Percentiles rank a stretch among this genome's conserved stretches.
phyloP scores from a whole-genome alignment of 2,888 invertebrate species.

The Pachymerium ferrugineum region DNA sequence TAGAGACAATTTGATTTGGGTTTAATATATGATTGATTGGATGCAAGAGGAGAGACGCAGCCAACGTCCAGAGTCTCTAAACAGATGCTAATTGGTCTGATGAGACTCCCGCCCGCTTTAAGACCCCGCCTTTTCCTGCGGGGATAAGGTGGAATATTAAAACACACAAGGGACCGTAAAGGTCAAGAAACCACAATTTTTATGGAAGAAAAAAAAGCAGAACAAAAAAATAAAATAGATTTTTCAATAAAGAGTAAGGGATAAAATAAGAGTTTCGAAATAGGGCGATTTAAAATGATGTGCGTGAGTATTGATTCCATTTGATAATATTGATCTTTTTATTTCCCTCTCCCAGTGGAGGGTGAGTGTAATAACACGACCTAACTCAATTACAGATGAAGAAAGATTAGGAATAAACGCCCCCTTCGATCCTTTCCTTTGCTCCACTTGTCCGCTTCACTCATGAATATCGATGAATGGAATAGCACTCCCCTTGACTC shows the following conservation, averaged over 20 bases:
- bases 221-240: background rate
- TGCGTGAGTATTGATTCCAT: background rate
- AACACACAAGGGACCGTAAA: too few species aligned
- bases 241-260: background rate
- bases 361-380: slow-evolving; percentile 32
- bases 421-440: background rate
- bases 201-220: background rate
- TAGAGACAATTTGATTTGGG: background rate
- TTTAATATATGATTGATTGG: slow-evolving; percentile 32
- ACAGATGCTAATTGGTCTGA: slow-evolving; percentile 30
- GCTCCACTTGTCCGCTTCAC: background rate
- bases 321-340: background rate
- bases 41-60: background rate
- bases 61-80: background rate
- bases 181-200: background rate
- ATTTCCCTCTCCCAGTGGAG: background rate
- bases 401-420: slow-evolving; percentile 31
- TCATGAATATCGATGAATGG: background rate
- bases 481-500: background rate
- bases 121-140: background rate
- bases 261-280: background rate
- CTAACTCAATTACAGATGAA: slow-evolving; percentile 33
- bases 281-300: background rate
- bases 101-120: background rate
- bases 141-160: background rate